phyloP scores from a whole-genome alignment of 1,140 invertebrate species.

The Brachionus sp. region DNA sequence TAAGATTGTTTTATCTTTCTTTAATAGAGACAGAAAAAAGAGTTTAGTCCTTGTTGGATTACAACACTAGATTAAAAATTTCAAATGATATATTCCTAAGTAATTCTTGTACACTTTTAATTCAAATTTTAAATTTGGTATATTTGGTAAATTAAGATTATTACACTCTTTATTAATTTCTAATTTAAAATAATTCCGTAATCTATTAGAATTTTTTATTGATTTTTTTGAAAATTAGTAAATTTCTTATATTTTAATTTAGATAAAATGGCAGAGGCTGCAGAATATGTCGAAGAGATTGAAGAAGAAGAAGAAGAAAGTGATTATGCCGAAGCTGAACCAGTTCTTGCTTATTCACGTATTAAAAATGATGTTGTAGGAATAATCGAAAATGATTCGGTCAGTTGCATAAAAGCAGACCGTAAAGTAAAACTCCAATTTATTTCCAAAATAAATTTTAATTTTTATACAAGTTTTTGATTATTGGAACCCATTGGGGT shows the following conservation, averaged over 20 bases:
- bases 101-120: too few relatives aligned
- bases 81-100: too few relatives aligned
- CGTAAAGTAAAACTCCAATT: conserved; percentile 67
- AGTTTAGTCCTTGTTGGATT: too few relatives aligned
- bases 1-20: too few relatives aligned
- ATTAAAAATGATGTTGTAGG: conserved; percentile 78
- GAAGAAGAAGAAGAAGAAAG: conserved; percentile 44
- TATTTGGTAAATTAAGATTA: too few relatives aligned
- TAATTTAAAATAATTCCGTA: too few relatives aligned
- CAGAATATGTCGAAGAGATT: background rate
- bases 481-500: conserved; percentile 84
- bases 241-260: background rate
- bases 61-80: too few relatives aligned
- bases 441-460: background rate
- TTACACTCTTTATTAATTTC: too few relatives aligned
- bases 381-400: conserved; percentile 80
- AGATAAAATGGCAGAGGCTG: background rate
- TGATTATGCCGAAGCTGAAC: conserved; percentile 46
- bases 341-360: conserved; percentile 56
- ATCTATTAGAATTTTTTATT: too few relatives aligned
- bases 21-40: too few relatives aligned
- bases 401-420: conserved; percentile 85
- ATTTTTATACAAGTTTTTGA: conserved; percentile 71
- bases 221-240: too few relatives aligned
- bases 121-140: too few relatives aligned